Evolutionary conservation across 2,888 invertebrate genomes (phyloP), one percentile per base, ranked within the genome.

Genomic region (Willowsia nigromaculata): DNA sequence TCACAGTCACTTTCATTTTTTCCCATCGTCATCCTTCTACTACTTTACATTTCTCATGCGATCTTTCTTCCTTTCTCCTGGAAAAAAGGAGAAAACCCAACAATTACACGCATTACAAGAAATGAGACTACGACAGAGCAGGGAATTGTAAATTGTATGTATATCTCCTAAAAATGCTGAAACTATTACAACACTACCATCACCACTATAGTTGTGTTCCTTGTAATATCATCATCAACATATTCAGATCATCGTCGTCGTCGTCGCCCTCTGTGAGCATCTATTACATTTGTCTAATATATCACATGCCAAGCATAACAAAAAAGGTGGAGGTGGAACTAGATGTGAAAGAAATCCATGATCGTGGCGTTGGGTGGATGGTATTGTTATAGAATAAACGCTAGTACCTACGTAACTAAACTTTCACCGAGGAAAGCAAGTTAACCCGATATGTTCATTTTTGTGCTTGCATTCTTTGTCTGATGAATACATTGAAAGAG

Each of bases 131-230:
- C 68, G 88, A 80, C 84, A 80, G 88, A 68, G 56, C 68, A 43
- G 88, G 88, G 88, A 89, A 89, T 89, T 82, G 88, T 78, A 89
- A 89, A 89, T 80, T 80, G 65, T 89, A 30, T 76, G 37, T 80
- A n/a, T 11, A 37, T n/a, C 27, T 50, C 40, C 65, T 22, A 78
- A 56, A 53, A 30, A 50, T 33, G n/a, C 56, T 37, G 33, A 78
- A 56, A 33, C 53, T n/a, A 56, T 78, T 37, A 56, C 33, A 78
- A 22, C 40, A 71, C 37, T 47, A 74, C 71, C 43, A 71, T 30
- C 7, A 47, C 33, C 27, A 47, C 50, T 84, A 33, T 18, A 11
- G 15, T 37, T 22, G 30, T 33, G 43, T 53, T 37, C 13, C 50
- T 30, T 53, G 74, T 40, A 74, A 25, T 68, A 50, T 33, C 53